These are phyloP conservation scores for Etia nguti DNA, from an alignment of 2,113 vertebrate species.

Conservation along the genomic window DNA sequence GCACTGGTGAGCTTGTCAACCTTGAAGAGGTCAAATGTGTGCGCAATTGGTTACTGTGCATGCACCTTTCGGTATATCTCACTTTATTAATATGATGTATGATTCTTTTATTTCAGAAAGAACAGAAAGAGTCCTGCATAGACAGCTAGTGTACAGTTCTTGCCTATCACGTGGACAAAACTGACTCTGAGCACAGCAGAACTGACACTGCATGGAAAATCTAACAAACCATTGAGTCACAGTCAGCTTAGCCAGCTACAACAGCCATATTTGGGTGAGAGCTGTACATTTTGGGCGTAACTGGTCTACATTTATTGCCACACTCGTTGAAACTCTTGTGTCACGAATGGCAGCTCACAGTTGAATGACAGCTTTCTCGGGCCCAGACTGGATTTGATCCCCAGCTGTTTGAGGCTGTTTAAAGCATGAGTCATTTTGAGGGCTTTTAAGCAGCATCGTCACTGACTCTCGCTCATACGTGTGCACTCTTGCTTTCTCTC, in stretches of 20 bases:
- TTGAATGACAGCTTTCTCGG: slow-evolving; percentile 31
- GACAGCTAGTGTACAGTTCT: background rate
- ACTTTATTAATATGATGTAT: background rate
- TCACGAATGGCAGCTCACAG: slow-evolving; percentile 20
- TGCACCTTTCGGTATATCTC: background rate
- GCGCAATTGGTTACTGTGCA: background rate
- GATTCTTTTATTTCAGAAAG: background rate
- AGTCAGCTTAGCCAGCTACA: background rate
- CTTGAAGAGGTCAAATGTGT: background rate
- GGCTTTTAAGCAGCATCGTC: slow-evolving; percentile 25
- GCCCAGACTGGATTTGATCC: slow-evolving; percentile 39
- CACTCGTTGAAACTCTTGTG: slow-evolving; percentile 15
- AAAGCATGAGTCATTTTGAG: slow-evolving; percentile 46
- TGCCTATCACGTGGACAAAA: background rate
- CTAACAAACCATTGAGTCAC: background rate
- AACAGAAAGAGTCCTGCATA: background rate
- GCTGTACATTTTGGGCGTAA: background rate
- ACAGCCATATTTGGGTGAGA: background rate
- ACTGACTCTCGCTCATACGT: slow-evolving; percentile 1
- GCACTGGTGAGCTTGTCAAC: background rate
- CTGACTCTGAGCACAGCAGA: background rate
- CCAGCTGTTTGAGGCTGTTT: slow-evolving; percentile 51
- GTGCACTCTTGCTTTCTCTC: background rate
- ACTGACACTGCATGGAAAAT: background rate
- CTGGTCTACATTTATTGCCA: background rate